These are phyloP conservation scores for Daphoenositta chrysoptera DNA, from an alignment of 2,113 vertebrate genomes.

Conservation along the genomic window DNA sequence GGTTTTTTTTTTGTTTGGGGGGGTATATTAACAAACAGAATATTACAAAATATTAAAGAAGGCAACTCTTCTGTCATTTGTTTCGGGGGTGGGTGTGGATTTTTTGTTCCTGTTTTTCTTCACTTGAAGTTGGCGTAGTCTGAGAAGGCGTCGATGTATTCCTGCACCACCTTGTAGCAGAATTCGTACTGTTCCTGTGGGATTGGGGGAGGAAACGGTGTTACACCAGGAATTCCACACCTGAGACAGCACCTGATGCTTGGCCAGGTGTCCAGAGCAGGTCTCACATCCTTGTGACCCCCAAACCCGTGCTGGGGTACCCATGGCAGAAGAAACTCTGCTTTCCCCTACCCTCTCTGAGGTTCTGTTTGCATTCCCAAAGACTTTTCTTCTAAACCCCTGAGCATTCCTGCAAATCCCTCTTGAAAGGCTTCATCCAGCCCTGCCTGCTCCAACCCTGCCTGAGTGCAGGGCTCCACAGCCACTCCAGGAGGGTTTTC, in stretches of 20 bases:
- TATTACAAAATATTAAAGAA: conserved; percentile 99
- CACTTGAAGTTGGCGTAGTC: conserved; percentile 99
- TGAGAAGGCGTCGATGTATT: conserved; percentile 99
- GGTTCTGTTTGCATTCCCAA: background rate
- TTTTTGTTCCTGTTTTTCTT: background rate
- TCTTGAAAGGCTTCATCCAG: background rate
- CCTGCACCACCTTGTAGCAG: conserved; percentile 99
- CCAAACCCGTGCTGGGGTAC: background rate
- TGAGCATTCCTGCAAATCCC: background rate
- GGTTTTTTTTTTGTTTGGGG: background rate
- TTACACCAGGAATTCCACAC: background rate
- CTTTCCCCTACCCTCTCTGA: background rate
- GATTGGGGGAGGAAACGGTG: accelerated
- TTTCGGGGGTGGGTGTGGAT: background rate
- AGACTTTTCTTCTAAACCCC: background rate
- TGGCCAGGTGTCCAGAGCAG: background rate
- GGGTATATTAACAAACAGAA: conserved; percentile 93
- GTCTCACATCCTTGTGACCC: background rate
- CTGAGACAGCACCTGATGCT: accelerated
- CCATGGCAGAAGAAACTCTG: background rate
- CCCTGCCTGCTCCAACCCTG: background rate
- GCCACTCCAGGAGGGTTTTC: background rate
- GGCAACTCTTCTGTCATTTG: conserved; percentile 80
- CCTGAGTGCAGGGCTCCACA: background rate
- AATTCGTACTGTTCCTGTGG: conserved; percentile 98